phyloP scores from a whole-genome alignment of 2,797 vertebrate genomes.

The Chelmon rostratus region DNA sequence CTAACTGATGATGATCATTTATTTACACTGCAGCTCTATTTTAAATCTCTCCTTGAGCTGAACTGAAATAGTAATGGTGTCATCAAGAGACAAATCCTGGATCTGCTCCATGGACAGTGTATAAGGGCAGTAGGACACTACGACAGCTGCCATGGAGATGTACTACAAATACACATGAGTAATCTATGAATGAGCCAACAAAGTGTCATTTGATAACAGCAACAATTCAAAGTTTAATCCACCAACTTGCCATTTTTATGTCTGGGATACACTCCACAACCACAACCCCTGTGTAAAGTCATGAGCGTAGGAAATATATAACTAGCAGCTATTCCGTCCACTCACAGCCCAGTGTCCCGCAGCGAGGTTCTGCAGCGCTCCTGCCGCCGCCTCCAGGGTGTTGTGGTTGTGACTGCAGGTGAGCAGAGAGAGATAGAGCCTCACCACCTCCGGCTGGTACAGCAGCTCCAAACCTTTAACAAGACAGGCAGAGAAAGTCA shows the following conservation, averaged over 20 bases:
- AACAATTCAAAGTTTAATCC: slow-evolving; percentile 8
- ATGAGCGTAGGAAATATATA: slow-evolving; percentile 9
- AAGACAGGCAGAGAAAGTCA: slow-evolving; percentile 40
- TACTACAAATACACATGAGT: slow-evolving; percentile 3
- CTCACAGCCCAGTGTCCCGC: slow-evolving; percentile 98
- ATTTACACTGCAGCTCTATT: slow-evolving; percentile 19
- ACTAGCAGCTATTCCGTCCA: slow-evolving; percentile 36
- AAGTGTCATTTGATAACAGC: slow-evolving; percentile 18
- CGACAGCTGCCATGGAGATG: slow-evolving; percentile 6
- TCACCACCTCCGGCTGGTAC: slow-evolving; percentile 97
- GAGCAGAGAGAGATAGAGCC: slow-evolving; percentile 97
- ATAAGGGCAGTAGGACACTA: slow-evolving; percentile 8
- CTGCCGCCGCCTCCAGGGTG: slow-evolving; percentile 96
- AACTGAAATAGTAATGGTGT: slow-evolving; percentile 8
- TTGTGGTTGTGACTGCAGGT: slow-evolving; percentile 98
- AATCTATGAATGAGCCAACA: neutral
- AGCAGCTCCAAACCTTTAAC: slow-evolving; percentile 93
- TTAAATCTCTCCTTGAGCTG: slow-evolving; percentile 16
- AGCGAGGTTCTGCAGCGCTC: slow-evolving; percentile 97
- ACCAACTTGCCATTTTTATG: neutral
- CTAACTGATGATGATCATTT: neutral
- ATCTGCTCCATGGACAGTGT: slow-evolving; percentile 11
- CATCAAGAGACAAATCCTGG: slow-evolving; percentile 19
- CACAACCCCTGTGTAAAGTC: slow-evolving; percentile 4
- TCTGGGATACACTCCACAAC: neutral